Evolutionary conservation across 2,113 vertebrate species (phyloP).

Genomic region (Sciurus niger): DNA sequence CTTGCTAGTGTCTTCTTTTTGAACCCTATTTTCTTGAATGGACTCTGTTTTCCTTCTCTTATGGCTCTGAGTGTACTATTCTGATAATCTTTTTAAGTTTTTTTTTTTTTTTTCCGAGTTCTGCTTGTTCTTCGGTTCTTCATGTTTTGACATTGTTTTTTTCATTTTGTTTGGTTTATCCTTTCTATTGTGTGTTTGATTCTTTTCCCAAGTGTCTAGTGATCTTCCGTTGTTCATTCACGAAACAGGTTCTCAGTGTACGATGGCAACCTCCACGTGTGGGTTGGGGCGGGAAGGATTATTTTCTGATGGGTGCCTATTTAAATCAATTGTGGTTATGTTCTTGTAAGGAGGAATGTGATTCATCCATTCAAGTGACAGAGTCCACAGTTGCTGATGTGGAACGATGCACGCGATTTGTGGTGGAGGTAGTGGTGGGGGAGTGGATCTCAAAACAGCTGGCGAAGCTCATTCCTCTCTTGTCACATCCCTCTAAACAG

Average conservation of each 20-base stretch:
- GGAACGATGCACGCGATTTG: background rate
- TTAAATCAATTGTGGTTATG: conserved; percentile 9
- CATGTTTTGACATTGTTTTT: background rate
- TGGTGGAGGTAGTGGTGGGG: background rate
- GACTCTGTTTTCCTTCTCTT: background rate
- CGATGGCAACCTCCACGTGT: background rate
- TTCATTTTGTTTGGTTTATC: conserved; percentile 1
- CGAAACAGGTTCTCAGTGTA: background rate
- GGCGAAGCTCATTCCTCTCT: background rate
- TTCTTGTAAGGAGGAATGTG: background rate
- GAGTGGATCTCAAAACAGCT: background rate
- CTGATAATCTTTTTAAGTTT: background rate
- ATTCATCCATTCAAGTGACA: conserved; percentile 22
- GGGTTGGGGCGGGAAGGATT: background rate
- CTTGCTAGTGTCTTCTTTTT: background rate
- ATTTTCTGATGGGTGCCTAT: background rate
- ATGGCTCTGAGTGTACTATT: background rate
- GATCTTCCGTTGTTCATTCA: background rate
- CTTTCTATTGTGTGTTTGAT: background rate
- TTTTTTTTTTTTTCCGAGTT: conserved; percentile 14
- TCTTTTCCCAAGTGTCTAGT: background rate
- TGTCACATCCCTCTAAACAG: background rate
- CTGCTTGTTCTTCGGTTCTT: background rate
- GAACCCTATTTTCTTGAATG: background rate
- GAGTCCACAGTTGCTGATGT: background rate